Base-by-base conservation (phyloP, 1,140 invertebrate genomes). In the Caenorhabditis tropicalis region DNA sequence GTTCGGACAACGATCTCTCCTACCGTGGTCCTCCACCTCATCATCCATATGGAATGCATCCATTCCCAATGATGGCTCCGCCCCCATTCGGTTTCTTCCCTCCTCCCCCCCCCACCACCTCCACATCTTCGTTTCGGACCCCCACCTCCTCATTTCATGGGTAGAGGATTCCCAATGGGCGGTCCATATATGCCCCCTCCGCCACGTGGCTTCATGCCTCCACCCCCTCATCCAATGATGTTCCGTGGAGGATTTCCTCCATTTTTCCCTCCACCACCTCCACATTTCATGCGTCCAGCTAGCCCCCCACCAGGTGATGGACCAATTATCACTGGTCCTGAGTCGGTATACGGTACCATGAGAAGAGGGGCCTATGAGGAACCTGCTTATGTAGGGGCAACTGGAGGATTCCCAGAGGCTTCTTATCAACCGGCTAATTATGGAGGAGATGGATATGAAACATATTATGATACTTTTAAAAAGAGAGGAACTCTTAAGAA, bases 271-370 rank as follows among this genome's bases (percentile, higher is more conserved):
- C 85, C 86, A 5, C 86, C 86, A 16, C 86, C 88, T 51, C 65
- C 48, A 16, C 81, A 79, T 39, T 81, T 81, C 4, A 80, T 60
- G 51, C 56, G 86, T 0, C 85, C 85, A 0, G 89, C 84, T 58
- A 81, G 84, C 39, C 88, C 83, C n/a, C 88, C 87, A 27, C 36
- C 82, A 6, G 86, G 82, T 12, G 46, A 24, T n/a, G 88, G 89
- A 16, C 89, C 89, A 0, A 91, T 90, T 39, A 91, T 91, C n/a
- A 88, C 89, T 21, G 86, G 86, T 2, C 86, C 86, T 7, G 90
- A 91, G 33, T 86, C 89, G 21, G 81, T 90, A 7, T 91, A 91
- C 51, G 90, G 91, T 29, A 91, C 90, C 2, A 91, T 90, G 79
- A 84, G 87, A 33, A 48, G 90, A 24, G 74, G 70, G 1, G 86